Evolutionary conservation across 2,888 invertebrate species (phyloP), one percentile per base, ranked within the genome.

Genomic region (Amblyjoppa proteus): DNA sequence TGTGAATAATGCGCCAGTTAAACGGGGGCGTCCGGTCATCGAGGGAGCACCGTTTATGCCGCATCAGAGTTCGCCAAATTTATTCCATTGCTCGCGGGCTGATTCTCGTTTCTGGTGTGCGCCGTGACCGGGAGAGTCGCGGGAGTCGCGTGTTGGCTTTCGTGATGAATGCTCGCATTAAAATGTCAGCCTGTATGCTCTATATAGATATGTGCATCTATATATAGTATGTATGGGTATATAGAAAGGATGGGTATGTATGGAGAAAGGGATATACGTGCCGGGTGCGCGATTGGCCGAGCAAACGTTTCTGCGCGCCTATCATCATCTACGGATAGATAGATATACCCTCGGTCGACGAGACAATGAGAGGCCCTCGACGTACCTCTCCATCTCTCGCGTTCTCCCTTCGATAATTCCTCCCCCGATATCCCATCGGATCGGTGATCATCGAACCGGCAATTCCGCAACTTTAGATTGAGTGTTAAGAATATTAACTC

Each of bases 41-140:
- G 90, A 87, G 88, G 89, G 88, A 84, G 83, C 78, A 86, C 88
- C 91, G 89, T 91, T 91, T 91, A 91, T 90, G 91, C 90, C 91
- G 91, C 91, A 91, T 91, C 91, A 91, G 90, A 91, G 90, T 91
- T 90, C 90, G 88, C 90, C 88, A 90, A 92, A 92, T 92, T 91
- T 92, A 92, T 91, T 91, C 91, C 91, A 89, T 89, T 89, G 89
- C 90, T 87, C 88, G 45, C 82, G 74, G 75, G 86, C 41, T 77
- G 77, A 68, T 77, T 77, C 77, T 53, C 66, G 77, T 68, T 49
- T 77, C 68, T 56, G 68, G 20, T 41, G 20, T 41, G 20, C 25
- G 9, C 56, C 77, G 77, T 77, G 66, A 77, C 51, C 68, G 68
- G 31, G 31, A 64, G 68, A 68, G 16, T 88, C 89, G 85, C 88